Conservation (phyloP, 2,888 invertebrate genomes). For the Stictocephala bisonia region DNA sequence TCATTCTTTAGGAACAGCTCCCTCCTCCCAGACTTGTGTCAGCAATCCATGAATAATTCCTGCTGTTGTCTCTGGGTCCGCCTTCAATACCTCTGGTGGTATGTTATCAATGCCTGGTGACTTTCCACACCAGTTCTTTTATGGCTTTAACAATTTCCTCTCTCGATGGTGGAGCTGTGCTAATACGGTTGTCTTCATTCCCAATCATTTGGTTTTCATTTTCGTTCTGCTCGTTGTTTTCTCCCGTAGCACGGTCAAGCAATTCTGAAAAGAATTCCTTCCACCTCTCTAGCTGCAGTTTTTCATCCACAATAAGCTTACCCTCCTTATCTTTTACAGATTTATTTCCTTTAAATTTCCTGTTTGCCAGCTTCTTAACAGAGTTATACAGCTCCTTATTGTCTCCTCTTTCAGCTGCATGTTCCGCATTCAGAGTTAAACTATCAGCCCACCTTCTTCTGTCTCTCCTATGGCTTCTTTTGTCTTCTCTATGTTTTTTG, state of each 20-base stretch:
- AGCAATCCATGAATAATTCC: background rate
- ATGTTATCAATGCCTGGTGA: background rate
- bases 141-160: background rate
- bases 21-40: background rate
- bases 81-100: background rate
- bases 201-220: background rate
- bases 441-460: background rate
- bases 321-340: background rate
- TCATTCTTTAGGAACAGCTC: background rate
- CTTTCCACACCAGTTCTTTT: background rate
- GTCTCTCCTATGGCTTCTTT: slow-evolving; percentile 15
- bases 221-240: background rate
- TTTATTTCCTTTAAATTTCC: background rate
- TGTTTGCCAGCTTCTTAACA: background rate
- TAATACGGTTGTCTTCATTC: background rate
- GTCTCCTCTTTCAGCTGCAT: background rate
- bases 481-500: slow-evolving; percentile 29
- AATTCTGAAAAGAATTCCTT: background rate
- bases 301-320: background rate
- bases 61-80: background rate
- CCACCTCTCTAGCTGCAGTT: background rate
- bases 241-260: background rate
- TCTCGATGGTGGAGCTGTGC: background rate
- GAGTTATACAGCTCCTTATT: slow-evolving; percentile 19
- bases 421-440: slow-evolving; percentile 3